Conservation (phyloP, 2,888 invertebrate genomes). For the Hymenopus coronatus region DNA sequence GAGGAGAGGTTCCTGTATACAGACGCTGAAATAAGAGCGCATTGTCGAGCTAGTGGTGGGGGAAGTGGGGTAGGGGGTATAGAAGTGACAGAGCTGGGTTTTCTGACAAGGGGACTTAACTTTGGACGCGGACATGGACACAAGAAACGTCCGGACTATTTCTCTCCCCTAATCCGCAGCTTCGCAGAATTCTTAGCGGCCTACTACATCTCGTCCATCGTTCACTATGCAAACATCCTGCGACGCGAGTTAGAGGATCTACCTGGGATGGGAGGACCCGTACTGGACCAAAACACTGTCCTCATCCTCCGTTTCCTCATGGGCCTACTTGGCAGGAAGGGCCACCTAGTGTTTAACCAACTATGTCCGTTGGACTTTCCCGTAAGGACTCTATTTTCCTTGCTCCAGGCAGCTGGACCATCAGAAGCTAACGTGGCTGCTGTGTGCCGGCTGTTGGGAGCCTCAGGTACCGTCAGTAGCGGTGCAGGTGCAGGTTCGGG, state of each 20-base stretch:
- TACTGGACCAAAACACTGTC: constrained; percentile 39
- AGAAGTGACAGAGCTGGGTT: constrained; percentile 46
- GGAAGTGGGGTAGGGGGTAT: constrained; percentile 36
- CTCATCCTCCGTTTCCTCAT: constrained; percentile 51
- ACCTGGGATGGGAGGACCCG: constrained; percentile 43
- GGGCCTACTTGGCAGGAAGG: constrained; percentile 52
- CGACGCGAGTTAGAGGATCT: constrained; percentile 53
- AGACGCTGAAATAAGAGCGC: constrained; percentile 51
- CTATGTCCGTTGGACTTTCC: constrained; percentile 54
- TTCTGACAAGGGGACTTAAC: constrained; percentile 48
- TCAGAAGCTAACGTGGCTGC: constrained; percentile 54
- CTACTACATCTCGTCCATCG: constrained; percentile 54
- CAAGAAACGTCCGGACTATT: constrained; percentile 48
- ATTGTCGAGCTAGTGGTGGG: constrained; percentile 39
- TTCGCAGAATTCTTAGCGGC: constrained; percentile 56
- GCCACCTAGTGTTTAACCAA: constrained; percentile 51
- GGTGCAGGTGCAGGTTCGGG: constrained; percentile 31
- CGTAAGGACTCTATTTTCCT: constrained; percentile 51
- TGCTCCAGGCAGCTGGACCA: constrained; percentile 54
- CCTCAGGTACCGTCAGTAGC: constrained; percentile 45
- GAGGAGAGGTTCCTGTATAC: constrained; percentile 49
- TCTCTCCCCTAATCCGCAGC: constrained; percentile 52
- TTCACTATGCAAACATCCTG: constrained; percentile 52
- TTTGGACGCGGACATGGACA: constrained; percentile 45
- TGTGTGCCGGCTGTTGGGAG: constrained; percentile 52